These are phyloP conservation scores for Drosophila neocordata DNA, from an alignment of 1,140 invertebrate genomes.

Conservation along the genomic window DNA sequence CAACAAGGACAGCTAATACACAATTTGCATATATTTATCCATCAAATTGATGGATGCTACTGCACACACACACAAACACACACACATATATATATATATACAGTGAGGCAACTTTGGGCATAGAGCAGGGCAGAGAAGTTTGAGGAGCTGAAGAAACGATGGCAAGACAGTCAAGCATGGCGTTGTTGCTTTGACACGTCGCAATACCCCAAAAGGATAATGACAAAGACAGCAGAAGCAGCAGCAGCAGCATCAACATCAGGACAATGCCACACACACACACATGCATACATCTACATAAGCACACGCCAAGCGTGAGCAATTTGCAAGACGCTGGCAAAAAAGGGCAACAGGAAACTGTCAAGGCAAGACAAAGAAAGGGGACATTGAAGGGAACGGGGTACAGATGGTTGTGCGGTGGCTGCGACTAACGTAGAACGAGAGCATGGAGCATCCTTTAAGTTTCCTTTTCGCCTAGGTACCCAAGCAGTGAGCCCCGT, in stretches of 20 bases:
- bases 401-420: background rate
- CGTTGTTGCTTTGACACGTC: constrained; percentile 81
- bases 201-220: constrained; percentile 80
- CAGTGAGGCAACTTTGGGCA: no score
- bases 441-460: constrained; percentile 64
- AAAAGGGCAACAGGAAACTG: constrained; percentile 77
- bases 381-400: constrained; percentile 12
- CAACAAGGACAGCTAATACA: constrained; percentile 81
- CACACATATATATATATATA: constrained; percentile 1
- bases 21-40: constrained; percentile 83
- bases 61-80: constrained; percentile 58
- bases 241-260: constrained; percentile 41
- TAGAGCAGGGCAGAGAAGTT: background rate
- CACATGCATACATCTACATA: constrained; percentile 19
- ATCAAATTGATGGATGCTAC: constrained; percentile 83
- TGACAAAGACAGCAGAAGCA: constrained; percentile 74
- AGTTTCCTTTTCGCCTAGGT: constrained; percentile 77
- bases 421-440: background rate
- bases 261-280: constrained; percentile 56
- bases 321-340: constrained; percentile 75
- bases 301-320: constrained; percentile 70
- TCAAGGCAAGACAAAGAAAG: constrained; percentile 33
- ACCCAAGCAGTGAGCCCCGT: constrained; percentile 23
- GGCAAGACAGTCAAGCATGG: constrained; percentile 43
- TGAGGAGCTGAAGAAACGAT: background rate